Base-by-base conservation (phyloP, 1,140 invertebrate species). In the Lamellibrachia luymesi region DNA sequence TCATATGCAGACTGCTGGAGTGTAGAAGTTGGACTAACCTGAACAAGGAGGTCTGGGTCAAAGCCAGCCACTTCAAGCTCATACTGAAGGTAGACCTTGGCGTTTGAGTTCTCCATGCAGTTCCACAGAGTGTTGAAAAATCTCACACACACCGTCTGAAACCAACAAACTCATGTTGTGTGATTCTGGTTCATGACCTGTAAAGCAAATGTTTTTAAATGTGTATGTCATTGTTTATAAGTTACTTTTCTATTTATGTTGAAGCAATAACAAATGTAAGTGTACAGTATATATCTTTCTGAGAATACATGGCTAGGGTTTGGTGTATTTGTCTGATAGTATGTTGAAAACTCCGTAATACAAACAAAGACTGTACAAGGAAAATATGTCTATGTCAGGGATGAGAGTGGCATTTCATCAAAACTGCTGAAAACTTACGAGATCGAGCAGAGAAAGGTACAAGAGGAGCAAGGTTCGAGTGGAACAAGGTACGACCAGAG, bases 41-140 rank as follows among this genome's bases (percentile, higher is more conserved):
- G 98, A 95, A 97, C 97, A 52, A 98, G 96, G 64, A 97, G 96
- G 51, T 97, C 96, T 7, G 97, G 97, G 94, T 98, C 98, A 92
- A 98, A 97, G 10, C 98, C 98, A 38, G 98, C 98, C 95, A 98
- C 98, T 94, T 98, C 97, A 51, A 98, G 96, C 96, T 98, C 98
- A 8, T 98, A 98, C 96, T 99, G 98, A 91, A 99, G 97, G 95
- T 98, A 98, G 13, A 99, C 97, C 94, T 94, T 93, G 93, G 94
- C 91, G 92, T 95, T 95, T 25, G 93, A 93, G n/a, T 97, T 97
- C 56, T 98, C 97, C 94, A 98, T 98, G 0, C 97, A 96, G 38
- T 97, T 97, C 25, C 99, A 96, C 94, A 99, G 97, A 1, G 97
- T 97, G 94, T 99, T 99, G 50, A 99, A 97, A 95, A 99, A 98